Evolutionary conservation across 1,140 invertebrate species (phyloP).

Genomic region (Drosophila chauvacae): DNA sequence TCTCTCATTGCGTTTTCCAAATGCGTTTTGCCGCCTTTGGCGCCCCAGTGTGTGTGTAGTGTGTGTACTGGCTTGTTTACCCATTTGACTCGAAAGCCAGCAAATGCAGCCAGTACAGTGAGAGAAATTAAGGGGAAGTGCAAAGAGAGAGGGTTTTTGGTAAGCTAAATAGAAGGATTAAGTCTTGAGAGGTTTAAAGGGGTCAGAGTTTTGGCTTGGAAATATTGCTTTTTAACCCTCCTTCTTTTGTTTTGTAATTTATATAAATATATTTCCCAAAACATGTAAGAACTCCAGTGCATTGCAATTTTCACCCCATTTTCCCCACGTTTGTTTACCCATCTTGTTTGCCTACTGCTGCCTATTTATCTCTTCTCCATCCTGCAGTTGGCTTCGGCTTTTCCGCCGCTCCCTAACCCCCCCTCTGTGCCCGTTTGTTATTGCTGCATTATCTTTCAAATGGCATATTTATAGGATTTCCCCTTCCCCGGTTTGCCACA

Average conservation of each 20-base stretch:
- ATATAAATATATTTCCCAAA: not conserved
- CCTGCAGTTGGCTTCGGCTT: constrained; percentile 42
- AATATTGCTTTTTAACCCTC: not conserved
- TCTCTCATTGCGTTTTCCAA: constrained; percentile 72
- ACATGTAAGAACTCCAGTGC: not conserved
- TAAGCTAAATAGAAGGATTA: no score
- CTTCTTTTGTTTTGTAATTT: no score
- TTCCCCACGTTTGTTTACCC: constrained; percentile 56
- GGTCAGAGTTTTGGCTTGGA: not conserved
- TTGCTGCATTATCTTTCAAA: constrained; percentile 84
- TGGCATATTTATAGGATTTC: constrained; percentile 84
- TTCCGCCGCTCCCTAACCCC: not conserved
- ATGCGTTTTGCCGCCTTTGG: constrained; percentile 74
- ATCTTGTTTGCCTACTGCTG: constrained; percentile 78
- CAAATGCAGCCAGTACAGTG: constrained; percentile 27
- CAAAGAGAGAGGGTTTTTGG: not conserved
- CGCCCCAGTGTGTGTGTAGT: constrained; percentile 10
- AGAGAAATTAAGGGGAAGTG: not conserved
- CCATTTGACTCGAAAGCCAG: constrained; percentile 43
- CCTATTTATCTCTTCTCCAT: constrained; percentile 75
- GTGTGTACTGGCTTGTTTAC: constrained; percentile 49
- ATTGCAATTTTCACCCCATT: constrained; percentile 5
- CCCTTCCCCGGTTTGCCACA: not conserved
- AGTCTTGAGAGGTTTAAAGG: not conserved
- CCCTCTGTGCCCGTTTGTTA: constrained; percentile 63